Evolutionary conservation across 1,140 invertebrate genomes (phyloP), one percentile per base, ranked within the genome.

Genomic region (Dendrolimus punctatus): DNA sequence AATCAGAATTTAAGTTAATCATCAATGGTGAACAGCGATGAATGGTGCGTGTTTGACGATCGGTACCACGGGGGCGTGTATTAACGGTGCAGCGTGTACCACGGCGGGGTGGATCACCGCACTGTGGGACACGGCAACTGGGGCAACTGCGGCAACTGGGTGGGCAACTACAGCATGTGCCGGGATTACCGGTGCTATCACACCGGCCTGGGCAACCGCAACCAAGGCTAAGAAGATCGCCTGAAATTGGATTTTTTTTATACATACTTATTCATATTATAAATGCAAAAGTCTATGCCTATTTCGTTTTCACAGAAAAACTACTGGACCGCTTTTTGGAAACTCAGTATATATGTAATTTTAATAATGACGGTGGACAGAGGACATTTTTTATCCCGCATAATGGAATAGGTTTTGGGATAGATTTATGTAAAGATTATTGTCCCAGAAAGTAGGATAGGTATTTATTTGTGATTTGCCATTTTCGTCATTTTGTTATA

Each of bases 141-240:
- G 64, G 53, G 50, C 50, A 63, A 57, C 6, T 54, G 46, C 36
- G 6, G 41, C 64, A 9, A 72, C 62, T 7, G 74, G 65, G 40
- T 80, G 78, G 7, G 66, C 69, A 2, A 79, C 71, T 6, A 80
- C 68, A 0, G 70, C 69, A 48, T 80, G 76, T 0, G 71, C 73
- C 4, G 75, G 76, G 1, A 78, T 70, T 37, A 83, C 59, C 41
- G 83, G 81, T 1, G 79, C 76, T 44, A 85, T 73, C 23, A 83
- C 51, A 5, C 81, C 81, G 1, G 68, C 72, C 38, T 76, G 62
- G 7, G 73, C 75, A 39, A 71, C 59, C 10, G 77, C 77, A 37
- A 81, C 48, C 8, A 82, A 39, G 8, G 76, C 79, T 38, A 82
- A 46, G 46, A 86, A 55, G 41, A 83, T 47, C 40, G 71, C 55